Percentiles rank a stretch among this genome's conserved stretches.
Evolutionary conservation across 2,797 vertebrate species (phyloP).

Genomic region (Podarcis lilfordi): DNA sequence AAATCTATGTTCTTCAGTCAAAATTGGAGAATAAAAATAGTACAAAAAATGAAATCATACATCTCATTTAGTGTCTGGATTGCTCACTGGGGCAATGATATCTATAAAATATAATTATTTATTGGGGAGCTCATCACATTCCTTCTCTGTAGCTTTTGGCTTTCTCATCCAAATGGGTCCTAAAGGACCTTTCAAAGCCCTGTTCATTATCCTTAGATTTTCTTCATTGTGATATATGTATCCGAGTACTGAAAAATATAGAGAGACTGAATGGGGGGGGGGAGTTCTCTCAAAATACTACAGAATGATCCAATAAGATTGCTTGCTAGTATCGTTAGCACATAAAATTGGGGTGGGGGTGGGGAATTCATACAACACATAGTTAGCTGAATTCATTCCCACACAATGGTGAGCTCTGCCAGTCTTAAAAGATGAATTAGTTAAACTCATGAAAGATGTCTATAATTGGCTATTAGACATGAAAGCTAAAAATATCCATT

Average conservation of each 20-base stretch:
- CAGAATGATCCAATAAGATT: background rate
- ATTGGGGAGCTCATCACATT: background rate
- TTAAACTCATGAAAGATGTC: background rate
- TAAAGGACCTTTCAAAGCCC: background rate
- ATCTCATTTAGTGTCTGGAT: background rate
- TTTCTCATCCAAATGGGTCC: background rate
- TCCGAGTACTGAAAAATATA: background rate
- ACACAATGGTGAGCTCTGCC: background rate
- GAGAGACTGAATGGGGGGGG: background rate
- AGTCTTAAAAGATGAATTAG: background rate
- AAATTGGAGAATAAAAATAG: background rate
- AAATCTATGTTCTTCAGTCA: background rate
- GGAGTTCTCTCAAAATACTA: background rate
- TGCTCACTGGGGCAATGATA: background rate
- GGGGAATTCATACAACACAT: background rate
- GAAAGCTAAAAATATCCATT: background rate
- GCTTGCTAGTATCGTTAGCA: background rate
- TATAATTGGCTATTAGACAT: background rate
- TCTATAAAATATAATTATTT: conserved; percentile 6
- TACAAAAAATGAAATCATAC: background rate
- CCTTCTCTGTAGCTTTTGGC: background rate
- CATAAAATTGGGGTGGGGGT: background rate
- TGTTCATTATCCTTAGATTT: background rate
- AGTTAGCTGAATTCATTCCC: background rate
- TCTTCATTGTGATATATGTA: background rate